Conservation (phyloP, 2,113 vertebrate genomes). For the Myrmecophaga tridactyla region DNA sequence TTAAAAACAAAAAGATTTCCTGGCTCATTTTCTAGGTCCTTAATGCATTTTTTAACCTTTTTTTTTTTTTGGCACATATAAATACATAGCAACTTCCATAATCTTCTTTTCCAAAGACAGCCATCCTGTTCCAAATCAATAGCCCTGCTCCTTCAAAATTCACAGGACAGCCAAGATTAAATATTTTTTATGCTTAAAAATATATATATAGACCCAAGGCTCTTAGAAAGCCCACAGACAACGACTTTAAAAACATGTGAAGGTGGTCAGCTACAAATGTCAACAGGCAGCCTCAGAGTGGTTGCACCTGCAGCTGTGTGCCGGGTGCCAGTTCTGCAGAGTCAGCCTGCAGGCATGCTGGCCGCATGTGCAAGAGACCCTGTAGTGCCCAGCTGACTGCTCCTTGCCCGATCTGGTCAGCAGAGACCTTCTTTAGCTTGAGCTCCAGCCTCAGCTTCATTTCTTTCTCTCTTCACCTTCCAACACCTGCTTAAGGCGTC, state of each 20-base stretch:
- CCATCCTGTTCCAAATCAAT: neutral
- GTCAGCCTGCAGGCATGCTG: neutral
- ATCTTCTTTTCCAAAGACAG: neutral
- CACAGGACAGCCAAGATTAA: neutral
- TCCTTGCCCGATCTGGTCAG: neutral
- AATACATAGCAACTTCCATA: neutral
- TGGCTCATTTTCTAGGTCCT: neutral
- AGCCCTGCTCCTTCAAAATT: neutral
- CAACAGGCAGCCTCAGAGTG: slow-evolving; percentile 62
- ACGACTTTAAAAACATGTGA: neutral
- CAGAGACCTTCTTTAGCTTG: neutral
- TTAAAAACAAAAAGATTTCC: neutral
- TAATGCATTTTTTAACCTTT: neutral
- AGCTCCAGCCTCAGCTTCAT: neutral
- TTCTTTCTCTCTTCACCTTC: neutral
- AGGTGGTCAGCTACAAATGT: slow-evolving; percentile 11
- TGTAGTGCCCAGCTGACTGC: neutral
- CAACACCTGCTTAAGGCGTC: slow-evolving; percentile 26
- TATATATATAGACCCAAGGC: neutral
- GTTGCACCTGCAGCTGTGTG: neutral
- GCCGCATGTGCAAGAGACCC: neutral
- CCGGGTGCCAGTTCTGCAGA: neutral
- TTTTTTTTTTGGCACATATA: neutral
- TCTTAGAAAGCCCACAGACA: neutral
- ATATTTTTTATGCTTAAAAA: neutral